Conservation (phyloP, 2,113 vertebrate genomes). For the Callipepla californica region DNA sequence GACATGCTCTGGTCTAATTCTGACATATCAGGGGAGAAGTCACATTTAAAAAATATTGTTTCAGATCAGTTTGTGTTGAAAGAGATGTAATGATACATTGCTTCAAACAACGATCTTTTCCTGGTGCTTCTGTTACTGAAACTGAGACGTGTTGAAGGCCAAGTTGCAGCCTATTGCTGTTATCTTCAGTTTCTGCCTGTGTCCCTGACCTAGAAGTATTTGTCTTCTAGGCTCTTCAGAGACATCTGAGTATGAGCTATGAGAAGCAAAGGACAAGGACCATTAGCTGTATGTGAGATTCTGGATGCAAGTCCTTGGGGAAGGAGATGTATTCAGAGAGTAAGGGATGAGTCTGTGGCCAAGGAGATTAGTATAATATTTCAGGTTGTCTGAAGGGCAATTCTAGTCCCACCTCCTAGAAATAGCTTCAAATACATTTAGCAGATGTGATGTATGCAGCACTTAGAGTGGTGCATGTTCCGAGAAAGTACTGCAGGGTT, state of each 20-base stretch:
- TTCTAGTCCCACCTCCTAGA: background rate
- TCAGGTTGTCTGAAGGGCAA: background rate
- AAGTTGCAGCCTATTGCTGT: background rate
- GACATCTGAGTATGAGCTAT: background rate
- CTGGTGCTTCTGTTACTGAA: background rate
- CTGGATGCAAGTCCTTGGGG: background rate
- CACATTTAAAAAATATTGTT: background rate
- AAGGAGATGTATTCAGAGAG: fast-evolving
- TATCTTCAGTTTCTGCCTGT: background rate
- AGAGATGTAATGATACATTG: fast-evolving
- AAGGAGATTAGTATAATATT: background rate
- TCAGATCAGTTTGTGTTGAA: background rate
- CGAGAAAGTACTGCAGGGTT: background rate
- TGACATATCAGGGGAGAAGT: background rate
- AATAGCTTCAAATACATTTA: background rate
- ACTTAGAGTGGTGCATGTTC: background rate
- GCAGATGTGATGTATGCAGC: background rate
- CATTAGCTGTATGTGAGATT: background rate
- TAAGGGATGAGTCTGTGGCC: background rate
- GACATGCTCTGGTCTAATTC: background rate
- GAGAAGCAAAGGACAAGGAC: background rate
- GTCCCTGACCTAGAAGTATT: background rate
- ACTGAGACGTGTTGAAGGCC: background rate
- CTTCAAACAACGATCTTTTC: background rate
- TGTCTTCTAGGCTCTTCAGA: background rate